Conservation (phyloP, 2,797 vertebrate species). For the Merluccius polli region DNA sequence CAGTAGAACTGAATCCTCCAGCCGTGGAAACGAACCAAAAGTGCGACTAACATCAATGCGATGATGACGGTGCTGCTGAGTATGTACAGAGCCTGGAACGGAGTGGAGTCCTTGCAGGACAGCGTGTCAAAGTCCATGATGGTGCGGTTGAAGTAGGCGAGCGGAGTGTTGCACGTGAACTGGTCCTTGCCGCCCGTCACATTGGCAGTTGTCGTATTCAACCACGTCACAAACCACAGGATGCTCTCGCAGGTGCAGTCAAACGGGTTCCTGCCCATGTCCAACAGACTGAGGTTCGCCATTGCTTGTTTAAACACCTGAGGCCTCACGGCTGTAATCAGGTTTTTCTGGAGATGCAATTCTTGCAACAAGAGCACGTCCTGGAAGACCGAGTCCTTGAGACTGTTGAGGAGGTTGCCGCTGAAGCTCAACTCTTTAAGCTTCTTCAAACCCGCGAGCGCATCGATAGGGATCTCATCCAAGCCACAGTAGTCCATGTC, state of each 20-base stretch:
- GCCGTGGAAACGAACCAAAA: constrained; percentile 83
- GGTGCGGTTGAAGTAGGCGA: constrained; percentile 76
- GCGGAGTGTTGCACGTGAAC: constrained; percentile 91
- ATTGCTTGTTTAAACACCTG: constrained; percentile 76
- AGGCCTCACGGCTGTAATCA: constrained; percentile 83
- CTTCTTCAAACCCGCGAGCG: constrained; percentile 71
- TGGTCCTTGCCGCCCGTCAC: constrained; percentile 65
- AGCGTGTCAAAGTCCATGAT: constrained; percentile 78
- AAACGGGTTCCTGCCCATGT: constrained; percentile 87
- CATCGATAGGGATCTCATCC: constrained; percentile 84
- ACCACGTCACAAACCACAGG: constrained; percentile 87
- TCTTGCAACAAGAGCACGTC: constrained; percentile 71
- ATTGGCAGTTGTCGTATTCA: constrained; percentile 76
- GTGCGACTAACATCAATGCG: constrained; percentile 61
- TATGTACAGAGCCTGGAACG: constrained; percentile 80
- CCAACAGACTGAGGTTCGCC: constrained; percentile 73
- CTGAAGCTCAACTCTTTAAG: constrained; percentile 76
- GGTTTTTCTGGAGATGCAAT: constrained; percentile 84
- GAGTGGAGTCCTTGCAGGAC: constrained; percentile 86
- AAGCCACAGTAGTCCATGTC: constrained; percentile 86
- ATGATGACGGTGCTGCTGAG: constrained; percentile 67
- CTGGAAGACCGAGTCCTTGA: constrained; percentile 78
- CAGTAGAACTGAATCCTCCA: constrained; percentile 93
- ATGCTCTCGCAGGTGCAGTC: constrained; percentile 97
- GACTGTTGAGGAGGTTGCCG: constrained; percentile 81